Evolutionary conservation across 1,140 invertebrate genomes (phyloP), one percentile per base, ranked within the genome.

Genomic region (Penaeus indicus): DNA sequence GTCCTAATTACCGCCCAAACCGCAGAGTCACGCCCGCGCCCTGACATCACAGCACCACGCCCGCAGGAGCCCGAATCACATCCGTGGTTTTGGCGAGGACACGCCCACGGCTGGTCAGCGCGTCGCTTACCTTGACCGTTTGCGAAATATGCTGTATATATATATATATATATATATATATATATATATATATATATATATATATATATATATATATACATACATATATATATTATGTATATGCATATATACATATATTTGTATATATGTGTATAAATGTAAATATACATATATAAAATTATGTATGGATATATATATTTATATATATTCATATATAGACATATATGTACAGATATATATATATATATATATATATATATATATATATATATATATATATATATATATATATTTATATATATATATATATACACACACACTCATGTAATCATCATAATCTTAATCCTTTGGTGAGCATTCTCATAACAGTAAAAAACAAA

Each of bases 321-420:
- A 83, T 63, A 64, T 63, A 64, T 62, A 62, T 72, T 22, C n/a
- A 72, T 72, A 72, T 72, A 72, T 72, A 27, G 27, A 72, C 27
- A 72, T 72, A 72, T 27, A 72, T 72, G 27, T 27, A 72, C 22
- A 72, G 19, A 27, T 27, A n/a, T 27, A 72, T 72, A 1, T 72
- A 72, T 72, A 72, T 72, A 27, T 72, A 72, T 27, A 72, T 72
- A 72, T 72, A 72, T 72, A 72, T 27, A 72, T 32, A 32, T 32
- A 32, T 32, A 2, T 32, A 2, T 32, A 8, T 42, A 8, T 42
- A 4, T 42, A 8, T 42, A 8, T 42, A 8, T 42, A 8, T 42
- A 0, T 42, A 8, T 42, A 8, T 42, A 4, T 42, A 4, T 42
- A 8, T 42, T 0, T 42, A 8, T 42, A 4, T 42, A 8, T 42